These are phyloP conservation scores for Sebastes aleutianus DNA, from an alignment of 2,797 vertebrate species.

Conservation along the genomic window DNA sequence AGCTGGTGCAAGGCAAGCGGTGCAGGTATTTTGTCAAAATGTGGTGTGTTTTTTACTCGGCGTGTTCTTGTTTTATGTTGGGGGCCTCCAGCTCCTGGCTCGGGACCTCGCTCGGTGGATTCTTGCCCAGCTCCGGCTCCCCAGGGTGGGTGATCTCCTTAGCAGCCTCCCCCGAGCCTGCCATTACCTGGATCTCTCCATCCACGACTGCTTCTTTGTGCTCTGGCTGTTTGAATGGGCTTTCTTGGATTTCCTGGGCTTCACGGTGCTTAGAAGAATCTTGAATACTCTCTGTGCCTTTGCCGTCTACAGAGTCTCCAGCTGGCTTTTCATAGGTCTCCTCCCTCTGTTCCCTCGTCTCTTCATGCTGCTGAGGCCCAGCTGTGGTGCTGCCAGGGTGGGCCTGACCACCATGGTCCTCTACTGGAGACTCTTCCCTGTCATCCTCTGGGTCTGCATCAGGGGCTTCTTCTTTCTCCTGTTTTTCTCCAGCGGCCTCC, in stretches of 20 bases:
- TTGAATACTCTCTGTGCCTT: slow-evolving; percentile 21
- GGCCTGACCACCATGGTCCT: slow-evolving; percentile 24
- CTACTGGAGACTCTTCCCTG: slow-evolving; percentile 15
- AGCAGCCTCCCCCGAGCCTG: slow-evolving; percentile 13
- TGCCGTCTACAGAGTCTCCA: slow-evolving; percentile 45
- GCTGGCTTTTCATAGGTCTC: slow-evolving; percentile 33
- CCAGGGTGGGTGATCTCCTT: slow-evolving; percentile 40
- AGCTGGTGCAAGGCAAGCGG: slow-evolving; percentile 11
- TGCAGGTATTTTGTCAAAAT: not conserved
- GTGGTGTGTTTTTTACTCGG: slow-evolving; percentile 39
- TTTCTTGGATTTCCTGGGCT: slow-evolving; percentile 38
- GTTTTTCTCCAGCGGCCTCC: slow-evolving; percentile 19
- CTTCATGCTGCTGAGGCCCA: slow-evolving; percentile 31
- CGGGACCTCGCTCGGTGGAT: slow-evolving; percentile 30
- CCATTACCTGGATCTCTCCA: slow-evolving; percentile 45
- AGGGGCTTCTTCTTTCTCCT: slow-evolving; percentile 9
- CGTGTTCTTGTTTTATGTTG: slow-evolving; percentile 40
- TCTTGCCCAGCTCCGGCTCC: slow-evolving; percentile 25
- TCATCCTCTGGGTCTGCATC: slow-evolving; percentile 27
- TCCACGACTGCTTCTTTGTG: slow-evolving; percentile 25
- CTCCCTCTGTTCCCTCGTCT: slow-evolving; percentile 25
- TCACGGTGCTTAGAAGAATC: slow-evolving; percentile 40
- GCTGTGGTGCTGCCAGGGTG: slow-evolving; percentile 15
- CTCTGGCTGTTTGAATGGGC: slow-evolving; percentile 42
- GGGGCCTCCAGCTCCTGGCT: slow-evolving; percentile 50